Evolutionary conservation across 2,888 invertebrate genomes (phyloP), one percentile per base, ranked within the genome.

Genomic region (Villa cingulata): DNA sequence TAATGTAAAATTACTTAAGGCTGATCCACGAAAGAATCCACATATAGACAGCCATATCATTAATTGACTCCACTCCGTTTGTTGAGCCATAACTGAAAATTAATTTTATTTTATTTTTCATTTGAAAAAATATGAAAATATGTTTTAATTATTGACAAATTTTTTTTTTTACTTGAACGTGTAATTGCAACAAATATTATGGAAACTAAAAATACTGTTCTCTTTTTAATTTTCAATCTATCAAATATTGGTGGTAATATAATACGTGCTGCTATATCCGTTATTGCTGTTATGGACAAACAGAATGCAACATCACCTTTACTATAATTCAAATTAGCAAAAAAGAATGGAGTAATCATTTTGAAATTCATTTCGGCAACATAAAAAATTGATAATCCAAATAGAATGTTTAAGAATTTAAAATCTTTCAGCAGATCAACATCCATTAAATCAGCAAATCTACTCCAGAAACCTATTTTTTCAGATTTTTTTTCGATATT

Each of bases 11-110:
- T 85, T 85, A 56, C 83, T 83, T 41, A 86, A 72, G 16, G 84
- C 82, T 60, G 83, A 80, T 49, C 86, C 86, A 48, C 86, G 74
- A 65, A 84, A 77, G 71, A 86, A 86, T 16, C 86, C 86, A 62
- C 82, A 82, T 47, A 86, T 77, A 0, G 83, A 78, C 51, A 85
- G 67, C 77, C 82, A 80, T 6, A 79, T 57, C 74, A 83, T 76
- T 12, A 86, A 70, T 37, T 75, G 74, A 9, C 75, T 74, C 75
- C 81, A 83, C 37, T 81, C 80, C 0, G 75, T 76, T 68, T 83
- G 84, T 59, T 81, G 77, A 0, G 85, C 85, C 64, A 86, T 68
- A 41, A 81, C 86, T 86, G 70, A 5, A 71, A 72, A 18, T 23
- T 23, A 23, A 7, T 23, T n/a, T n/a, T n/a, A 27, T 27, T 27